A percentile compares a stretch with the other conserved stretches of the same genome.
phyloP scores from a whole-genome alignment of 1,140 invertebrate species.

The Hycleus cichorii region DNA sequence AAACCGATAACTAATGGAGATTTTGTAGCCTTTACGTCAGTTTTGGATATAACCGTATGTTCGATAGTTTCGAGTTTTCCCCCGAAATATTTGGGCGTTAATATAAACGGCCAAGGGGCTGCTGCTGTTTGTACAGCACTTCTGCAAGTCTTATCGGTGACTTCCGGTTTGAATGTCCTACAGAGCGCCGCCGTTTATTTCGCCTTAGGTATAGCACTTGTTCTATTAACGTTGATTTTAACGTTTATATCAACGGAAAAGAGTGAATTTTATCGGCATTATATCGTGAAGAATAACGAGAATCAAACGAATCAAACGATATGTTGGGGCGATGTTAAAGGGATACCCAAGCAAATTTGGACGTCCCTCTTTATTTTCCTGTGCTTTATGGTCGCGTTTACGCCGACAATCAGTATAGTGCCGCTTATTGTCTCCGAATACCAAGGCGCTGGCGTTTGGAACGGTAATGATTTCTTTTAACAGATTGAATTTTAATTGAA shows the following conservation, averaged over 20 bases:
- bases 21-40: background rate
- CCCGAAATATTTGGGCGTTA: background rate
- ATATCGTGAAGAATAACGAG: background rate
- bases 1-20: background rate
- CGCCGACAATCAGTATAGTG: background rate
- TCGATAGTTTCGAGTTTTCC: background rate
- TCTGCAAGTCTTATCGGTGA: background rate
- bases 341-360: conserved; percentile 1
- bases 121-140: background rate
- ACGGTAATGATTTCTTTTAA: background rate
- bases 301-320: background rate
- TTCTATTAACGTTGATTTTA: background rate
- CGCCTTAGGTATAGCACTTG: background rate
- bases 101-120: background rate
- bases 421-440: background rate
- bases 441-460: background rate
- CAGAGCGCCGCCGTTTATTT: background rate
- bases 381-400: background rate
- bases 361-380: background rate
- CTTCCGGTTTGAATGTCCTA: background rate
- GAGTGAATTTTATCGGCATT: too few species aligned
- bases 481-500: background rate
- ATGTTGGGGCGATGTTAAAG: background rate
- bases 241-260: background rate
- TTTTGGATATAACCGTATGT: background rate